Evolutionary conservation across 2,113 vertebrate genomes (phyloP), one percentile per base, ranked within the genome.

Genomic region (Philantomba maxwellii): DNA sequence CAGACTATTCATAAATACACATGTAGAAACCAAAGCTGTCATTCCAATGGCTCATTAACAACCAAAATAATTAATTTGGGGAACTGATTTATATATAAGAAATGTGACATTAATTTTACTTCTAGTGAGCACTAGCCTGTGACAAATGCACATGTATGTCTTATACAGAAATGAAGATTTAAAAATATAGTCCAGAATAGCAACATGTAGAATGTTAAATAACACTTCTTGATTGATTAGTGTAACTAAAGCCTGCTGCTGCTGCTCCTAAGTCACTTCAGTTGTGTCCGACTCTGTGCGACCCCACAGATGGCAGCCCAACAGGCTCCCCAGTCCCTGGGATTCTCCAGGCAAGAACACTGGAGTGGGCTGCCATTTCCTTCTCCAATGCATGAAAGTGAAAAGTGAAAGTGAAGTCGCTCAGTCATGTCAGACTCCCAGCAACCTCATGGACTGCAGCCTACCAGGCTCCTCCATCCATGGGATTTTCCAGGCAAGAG

Each of bases 31-130:
- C 13, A 87, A 87, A 78, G 12, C 25, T 86, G 36, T 45, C 39
- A 93, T 73, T 95, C 94, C 43, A 97, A 83, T 33, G 8, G 49
- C 25, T 94, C 36, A 49, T 78, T 81, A 96, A 83, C 43, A 87
- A 62, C 7, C 7, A 75, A 95, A 97, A 51, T 75, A 83, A 43
- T 70, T 80, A 95, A 81, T n/a, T 91, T 33, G 39, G 57, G 25
- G 12, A 97, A 92, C 23, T 83, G 33, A 93, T 64, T 75, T 89
- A 11, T 47, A 73, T 39, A 13, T 73, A 78, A 33, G 43, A 58
- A 81, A 43, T 13, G 4, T 55, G 92, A 15, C 30, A 12, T 45
- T 83, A 73, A 43, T 80, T 95, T 66, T 86, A 89, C 39, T 73
- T 93, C 75, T 66, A 80, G 12, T 95, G 43, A 93, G 47, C 6